Evolutionary conservation across 2,797 vertebrate genomes (phyloP).

Genomic region (Smutsia gigantea): DNA sequence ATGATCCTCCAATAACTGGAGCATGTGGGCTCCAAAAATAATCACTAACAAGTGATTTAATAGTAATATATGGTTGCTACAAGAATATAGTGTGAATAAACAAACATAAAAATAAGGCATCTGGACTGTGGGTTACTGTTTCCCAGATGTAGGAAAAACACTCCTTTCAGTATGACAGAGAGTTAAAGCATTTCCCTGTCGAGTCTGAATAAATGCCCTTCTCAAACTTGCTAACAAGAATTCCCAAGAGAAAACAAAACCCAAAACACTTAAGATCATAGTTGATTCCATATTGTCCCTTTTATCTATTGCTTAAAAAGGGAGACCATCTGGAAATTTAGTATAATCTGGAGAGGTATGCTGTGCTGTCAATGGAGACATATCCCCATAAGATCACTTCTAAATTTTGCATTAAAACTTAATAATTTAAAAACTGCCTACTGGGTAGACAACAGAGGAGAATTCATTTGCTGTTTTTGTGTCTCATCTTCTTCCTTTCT

Average conservation of each 20-base stretch:
- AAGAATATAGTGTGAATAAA: constrained; percentile 43
- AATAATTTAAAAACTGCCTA: neutral
- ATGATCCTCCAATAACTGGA: constrained; percentile 32
- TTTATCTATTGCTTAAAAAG: neutral
- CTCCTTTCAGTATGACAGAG: neutral
- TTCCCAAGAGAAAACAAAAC: neutral
- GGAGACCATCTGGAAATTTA: neutral
- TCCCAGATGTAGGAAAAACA: neutral
- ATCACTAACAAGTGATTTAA: constrained; percentile 27
- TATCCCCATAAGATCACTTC: neutral
- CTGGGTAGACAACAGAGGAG: neutral
- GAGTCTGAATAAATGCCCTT: neutral
- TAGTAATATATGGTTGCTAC: neutral
- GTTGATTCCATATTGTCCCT: neutral
- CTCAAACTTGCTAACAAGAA: neutral
- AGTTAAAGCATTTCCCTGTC: neutral
- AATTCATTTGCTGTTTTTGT: neutral
- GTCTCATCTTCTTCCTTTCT: neutral
- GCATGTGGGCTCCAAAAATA: neutral
- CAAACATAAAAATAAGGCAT: neutral
- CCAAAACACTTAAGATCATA: neutral
- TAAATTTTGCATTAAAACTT: constrained; percentile 14
- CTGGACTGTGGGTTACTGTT: neutral
- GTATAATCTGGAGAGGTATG: neutral
- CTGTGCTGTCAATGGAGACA: neutral